phyloP scores from a whole-genome alignment of 2,888 invertebrate species.

The Scaptomyza flava region DNA sequence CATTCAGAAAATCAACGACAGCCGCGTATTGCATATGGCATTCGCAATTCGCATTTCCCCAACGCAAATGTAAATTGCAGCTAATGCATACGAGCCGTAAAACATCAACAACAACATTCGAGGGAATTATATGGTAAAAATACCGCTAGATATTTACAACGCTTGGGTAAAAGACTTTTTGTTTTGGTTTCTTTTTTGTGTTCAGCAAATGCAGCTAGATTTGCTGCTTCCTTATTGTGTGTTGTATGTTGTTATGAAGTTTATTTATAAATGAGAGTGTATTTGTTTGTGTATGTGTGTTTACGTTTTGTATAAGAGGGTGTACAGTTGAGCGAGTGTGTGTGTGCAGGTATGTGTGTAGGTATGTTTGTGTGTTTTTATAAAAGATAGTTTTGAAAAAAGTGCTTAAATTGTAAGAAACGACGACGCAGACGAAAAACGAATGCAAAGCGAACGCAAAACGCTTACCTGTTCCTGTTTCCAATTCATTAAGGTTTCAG shows the following conservation, averaged over 20 bases:
- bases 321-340: constrained; percentile 20
- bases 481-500: constrained; percentile 25
- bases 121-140: constrained; percentile 45
- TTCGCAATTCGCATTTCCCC: constrained; percentile 37
- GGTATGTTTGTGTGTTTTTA: constrained; percentile 40
- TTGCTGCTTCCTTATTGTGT: constrained; percentile 67
- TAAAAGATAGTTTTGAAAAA: constrained; percentile 73
- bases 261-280: constrained; percentile 39
- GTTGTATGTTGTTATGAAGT: constrained; percentile 45
- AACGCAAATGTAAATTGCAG: constrained; percentile 28
- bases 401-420: constrained; percentile 75
- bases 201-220: constrained; percentile 49
- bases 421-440: constrained; percentile 65
- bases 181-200: constrained; percentile 8
- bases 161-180: constrained; percentile 50
- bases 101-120: constrained; percentile 36
- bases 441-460: constrained; percentile 59
- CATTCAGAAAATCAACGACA: constrained; percentile 14
- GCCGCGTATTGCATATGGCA: constrained; percentile 13
- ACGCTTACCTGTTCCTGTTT: constrained; percentile 77
- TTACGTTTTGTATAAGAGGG: constrained; percentile 18
- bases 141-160: constrained; percentile 71
- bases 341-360: constrained; percentile 17
- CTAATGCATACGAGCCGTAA: constrained; percentile 31
- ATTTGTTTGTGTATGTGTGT: constrained; percentile 31